phyloP scores from a whole-genome alignment of 2,113 vertebrate genomes.

The Petaurus breviceps region DNA sequence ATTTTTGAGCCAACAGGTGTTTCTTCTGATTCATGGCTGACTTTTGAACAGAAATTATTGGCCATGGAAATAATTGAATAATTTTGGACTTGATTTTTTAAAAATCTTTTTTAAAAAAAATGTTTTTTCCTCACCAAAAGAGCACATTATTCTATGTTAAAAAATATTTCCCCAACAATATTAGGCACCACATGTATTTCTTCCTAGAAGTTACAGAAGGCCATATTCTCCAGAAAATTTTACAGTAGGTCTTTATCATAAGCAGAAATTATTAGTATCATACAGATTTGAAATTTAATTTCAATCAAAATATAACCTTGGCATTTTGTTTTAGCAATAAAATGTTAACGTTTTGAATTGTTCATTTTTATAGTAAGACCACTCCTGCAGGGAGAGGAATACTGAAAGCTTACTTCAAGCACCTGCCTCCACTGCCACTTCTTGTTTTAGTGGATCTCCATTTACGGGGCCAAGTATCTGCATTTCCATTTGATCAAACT shows the following conservation, averaged over 20 bases:
- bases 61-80: not conserved
- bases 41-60: not conserved
- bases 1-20: conserved; percentile 22
- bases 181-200: not conserved
- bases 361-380: conserved; percentile 84
- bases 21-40: conserved; percentile 29
- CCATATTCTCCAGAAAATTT: not conserved
- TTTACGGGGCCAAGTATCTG: conserved; percentile 86
- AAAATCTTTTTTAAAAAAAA: not conserved
- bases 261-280: conserved; percentile 27
- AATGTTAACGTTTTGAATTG: conserved; percentile 28
- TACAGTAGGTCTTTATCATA: conserved; percentile 39
- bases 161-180: conserved; percentile 12
- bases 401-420: conserved; percentile 87
- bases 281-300: conserved; percentile 44
- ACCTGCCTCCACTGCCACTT: conserved; percentile 86
- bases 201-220: not conserved
- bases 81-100: not conserved
- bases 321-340: conserved; percentile 41
- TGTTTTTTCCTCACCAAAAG: conserved; percentile 16
- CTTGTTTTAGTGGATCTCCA: conserved; percentile 89
- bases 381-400: conserved; percentile 90
- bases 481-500: conserved; percentile 86
- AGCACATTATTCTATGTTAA: conserved; percentile 5
- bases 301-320: not conserved